Base-by-base conservation (phyloP, 2,888 invertebrate species). In the Gymnoscelis rufifasciata region DNA sequence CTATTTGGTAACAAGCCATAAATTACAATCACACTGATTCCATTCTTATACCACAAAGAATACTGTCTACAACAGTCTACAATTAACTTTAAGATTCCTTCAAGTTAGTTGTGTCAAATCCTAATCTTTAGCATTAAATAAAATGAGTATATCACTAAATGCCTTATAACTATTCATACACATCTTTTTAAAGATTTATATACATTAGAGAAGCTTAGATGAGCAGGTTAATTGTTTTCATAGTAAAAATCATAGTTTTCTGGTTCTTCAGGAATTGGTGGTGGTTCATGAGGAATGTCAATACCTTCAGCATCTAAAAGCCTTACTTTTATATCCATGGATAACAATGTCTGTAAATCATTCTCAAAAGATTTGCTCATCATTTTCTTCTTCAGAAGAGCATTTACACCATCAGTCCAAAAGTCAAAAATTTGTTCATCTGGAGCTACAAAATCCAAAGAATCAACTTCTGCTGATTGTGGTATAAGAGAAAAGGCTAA, bases 401-500 rank as follows among this genome's bases (percentile, higher is more conserved):
- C 95, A 78, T 97, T 97, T 36, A 98, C 93, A 2, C 97, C 98
- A 83, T 99, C 98, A 0, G 96, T 96, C 98, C 98, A 99, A 78
- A 95, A 96, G 71, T 96, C 94, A 69, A 94, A 95, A 7, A 93
- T 90, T 64, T 92, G 91, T 66, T 97, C 97, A 78, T 96, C 96
- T 0, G 96, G 95, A 2, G 98, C 97, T 0, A 97, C 94, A 83
- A 98, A 98, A 77, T 97, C 96, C 54, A 97, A 82, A 5, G 95
- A 94, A 28, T 93, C 91, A 37, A 94, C 91, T 78, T 96, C 95
- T 38, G 93, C 93, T 30, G 94, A 94, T 72, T 96, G 96, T 33
- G 95, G 86, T 37, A 94, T 93, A 33, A 97, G 89, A 1, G 96
- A 96, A 73, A 97, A 97, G 0, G 95, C 96, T 54, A 96, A 82